These are phyloP conservation scores for Casuarius casuarius DNA, from an alignment of 2,113 vertebrate species.

Conservation along the genomic window DNA sequence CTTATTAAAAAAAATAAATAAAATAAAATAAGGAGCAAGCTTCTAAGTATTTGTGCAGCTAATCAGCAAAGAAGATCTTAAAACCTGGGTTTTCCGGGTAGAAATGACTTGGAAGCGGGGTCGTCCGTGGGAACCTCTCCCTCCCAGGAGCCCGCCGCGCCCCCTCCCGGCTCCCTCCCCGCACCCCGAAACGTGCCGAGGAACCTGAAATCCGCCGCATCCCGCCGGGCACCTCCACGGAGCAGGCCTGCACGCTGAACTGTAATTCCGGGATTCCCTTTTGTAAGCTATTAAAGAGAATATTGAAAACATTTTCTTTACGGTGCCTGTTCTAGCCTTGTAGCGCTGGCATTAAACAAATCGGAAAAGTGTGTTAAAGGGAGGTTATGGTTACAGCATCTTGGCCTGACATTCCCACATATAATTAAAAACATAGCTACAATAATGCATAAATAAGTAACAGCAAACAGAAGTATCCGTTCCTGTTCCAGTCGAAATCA, in stretches of 20 bases:
- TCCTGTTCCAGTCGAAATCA: constrained; percentile 27
- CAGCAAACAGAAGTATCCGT: constrained; percentile 51
- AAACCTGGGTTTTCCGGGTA: background rate
- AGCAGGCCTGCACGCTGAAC: constrained; percentile 21
- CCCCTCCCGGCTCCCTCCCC: background rate
- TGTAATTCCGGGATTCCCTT: constrained; percentile 18
- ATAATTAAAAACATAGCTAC: constrained; percentile 61
- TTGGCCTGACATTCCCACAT: constrained; percentile 52
- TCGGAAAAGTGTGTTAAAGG: constrained; percentile 39
- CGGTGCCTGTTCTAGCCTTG: constrained; percentile 26
- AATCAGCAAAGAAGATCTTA: background rate
- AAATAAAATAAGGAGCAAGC: background rate
- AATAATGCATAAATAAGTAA: constrained; percentile 48
- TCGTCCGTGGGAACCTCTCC: background rate
- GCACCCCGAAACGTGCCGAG: background rate
- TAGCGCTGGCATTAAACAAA: constrained; percentile 30
- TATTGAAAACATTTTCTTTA: constrained; percentile 50
- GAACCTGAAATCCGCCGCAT: background rate
- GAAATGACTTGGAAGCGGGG: background rate
- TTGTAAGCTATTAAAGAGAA: constrained; percentile 29
- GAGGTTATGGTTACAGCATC: constrained; percentile 34
- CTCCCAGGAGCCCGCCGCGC: background rate
- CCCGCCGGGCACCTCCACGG: background rate
- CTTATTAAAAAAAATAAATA: background rate
- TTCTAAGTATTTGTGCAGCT: background rate